Evolutionary conservation across 2,888 invertebrate species (phyloP).

Genomic region (Heliconius ethilla): DNA sequence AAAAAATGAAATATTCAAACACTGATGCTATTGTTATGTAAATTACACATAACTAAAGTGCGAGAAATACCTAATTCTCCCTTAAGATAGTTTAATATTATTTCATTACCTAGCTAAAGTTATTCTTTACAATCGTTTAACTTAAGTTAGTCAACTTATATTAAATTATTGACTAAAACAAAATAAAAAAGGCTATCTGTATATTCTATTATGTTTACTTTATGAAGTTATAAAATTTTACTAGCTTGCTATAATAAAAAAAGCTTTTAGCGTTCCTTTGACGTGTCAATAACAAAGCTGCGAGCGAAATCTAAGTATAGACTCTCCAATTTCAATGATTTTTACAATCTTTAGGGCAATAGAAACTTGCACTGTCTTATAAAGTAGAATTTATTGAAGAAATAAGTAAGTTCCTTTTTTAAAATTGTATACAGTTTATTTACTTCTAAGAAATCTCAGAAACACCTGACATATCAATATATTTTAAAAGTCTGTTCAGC

Average conservation of each 20-base stretch:
- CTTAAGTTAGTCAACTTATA: neutral
- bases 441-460: no score
- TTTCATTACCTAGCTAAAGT: neutral
- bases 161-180: slow-evolving; percentile 12
- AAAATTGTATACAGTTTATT: no score
- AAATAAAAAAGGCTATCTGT: slow-evolving; percentile 5
- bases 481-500: no score
- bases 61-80: neutral
- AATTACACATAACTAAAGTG: neutral
- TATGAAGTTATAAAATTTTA: slow-evolving; percentile 20
- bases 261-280: slow-evolving; percentile 13
- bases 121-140: neutral
- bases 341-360: neutral
- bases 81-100: neutral
- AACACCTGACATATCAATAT: no score
- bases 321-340: slow-evolving; percentile 7
- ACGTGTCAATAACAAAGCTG: slow-evolving; percentile 11
- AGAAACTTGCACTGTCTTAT: neutral
- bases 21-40: neutral
- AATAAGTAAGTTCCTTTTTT: no score
- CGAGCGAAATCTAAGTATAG: slow-evolving; percentile 12
- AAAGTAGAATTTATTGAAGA: neutral
- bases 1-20: neutral
- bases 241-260: slow-evolving; percentile 17
- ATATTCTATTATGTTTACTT: slow-evolving; percentile 12